phyloP scores from a whole-genome alignment of 2,888 invertebrate species.

The Nebria salina region DNA sequence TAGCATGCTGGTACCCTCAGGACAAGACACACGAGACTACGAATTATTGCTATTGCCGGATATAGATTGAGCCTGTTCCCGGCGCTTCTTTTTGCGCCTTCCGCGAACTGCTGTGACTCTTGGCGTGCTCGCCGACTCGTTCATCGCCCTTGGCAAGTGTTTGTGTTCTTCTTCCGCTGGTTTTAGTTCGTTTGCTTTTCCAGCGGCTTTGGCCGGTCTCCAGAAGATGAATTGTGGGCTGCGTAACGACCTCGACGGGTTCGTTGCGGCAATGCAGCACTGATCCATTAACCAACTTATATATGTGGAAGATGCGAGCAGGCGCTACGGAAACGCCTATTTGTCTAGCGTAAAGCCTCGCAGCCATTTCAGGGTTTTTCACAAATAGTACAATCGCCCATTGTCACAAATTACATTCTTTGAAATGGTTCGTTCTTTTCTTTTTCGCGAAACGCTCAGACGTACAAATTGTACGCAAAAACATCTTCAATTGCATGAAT shows the following conservation, averaged over 20 bases:
- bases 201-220: constrained; percentile 56
- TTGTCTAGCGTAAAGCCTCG: constrained; percentile 48
- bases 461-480: background rate
- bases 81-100: constrained; percentile 52
- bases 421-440: background rate
- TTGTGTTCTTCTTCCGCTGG: constrained; percentile 30
- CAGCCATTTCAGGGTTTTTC: constrained; percentile 30
- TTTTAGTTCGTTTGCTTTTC: constrained; percentile 37
- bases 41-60: constrained; percentile 57
- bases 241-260: constrained; percentile 54
- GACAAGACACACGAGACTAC: constrained; percentile 47
- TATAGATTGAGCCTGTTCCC: constrained; percentile 53
- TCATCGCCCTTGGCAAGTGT: constrained; percentile 42
- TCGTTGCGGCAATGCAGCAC: constrained; percentile 56
- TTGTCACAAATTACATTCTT: constrained; percentile 7
- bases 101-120: constrained; percentile 45
- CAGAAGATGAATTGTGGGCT: constrained; percentile 58
- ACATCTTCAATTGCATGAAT: background rate
- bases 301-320: constrained; percentile 30
- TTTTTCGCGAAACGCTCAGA: background rate
- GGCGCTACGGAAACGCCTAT: constrained; percentile 44
- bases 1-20: constrained; percentile 51
- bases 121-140: constrained; percentile 46
- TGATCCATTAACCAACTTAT: constrained; percentile 55
- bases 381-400: constrained; percentile 24